These are phyloP conservation scores for Archips crataeganus DNA, from an alignment of 2,888 invertebrate genomes.

Conservation along the genomic window DNA sequence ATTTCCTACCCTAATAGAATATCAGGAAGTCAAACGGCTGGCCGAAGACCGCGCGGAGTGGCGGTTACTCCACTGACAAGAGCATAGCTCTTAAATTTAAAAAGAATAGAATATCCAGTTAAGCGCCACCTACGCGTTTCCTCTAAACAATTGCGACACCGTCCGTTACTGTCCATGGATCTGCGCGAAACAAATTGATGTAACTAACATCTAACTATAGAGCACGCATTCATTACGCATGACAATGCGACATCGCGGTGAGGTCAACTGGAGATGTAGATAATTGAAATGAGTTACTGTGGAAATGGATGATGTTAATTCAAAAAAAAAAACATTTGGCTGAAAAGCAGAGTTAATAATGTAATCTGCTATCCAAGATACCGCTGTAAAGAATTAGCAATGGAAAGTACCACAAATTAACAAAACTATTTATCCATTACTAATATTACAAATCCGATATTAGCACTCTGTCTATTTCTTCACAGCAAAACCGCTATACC, in stretches of 20 bases:
- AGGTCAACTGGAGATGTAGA: conserved; percentile 23
- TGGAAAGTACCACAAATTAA: background rate
- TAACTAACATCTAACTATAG: conserved; percentile 7
- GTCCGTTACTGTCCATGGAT: conserved; percentile 22
- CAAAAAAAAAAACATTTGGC: background rate
- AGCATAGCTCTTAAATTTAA: too few species aligned
- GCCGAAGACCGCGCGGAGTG: too few species aligned
- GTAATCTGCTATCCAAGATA: background rate
- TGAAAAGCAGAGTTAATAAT: background rate
- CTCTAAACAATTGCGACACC: conserved; percentile 35
- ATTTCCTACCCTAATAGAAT: conserved; percentile 15
- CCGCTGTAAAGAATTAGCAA: background rate
- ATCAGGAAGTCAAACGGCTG: too few species aligned
- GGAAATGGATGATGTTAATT: background rate
- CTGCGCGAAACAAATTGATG: conserved; percentile 35
- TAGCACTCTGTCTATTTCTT: too few species aligned
- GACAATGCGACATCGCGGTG: conserved; percentile 21
- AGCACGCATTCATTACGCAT: conserved; percentile 21
- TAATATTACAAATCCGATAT: too few species aligned
- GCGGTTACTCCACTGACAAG: too few species aligned
- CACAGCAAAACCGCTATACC: too few species aligned
- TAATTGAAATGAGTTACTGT: conserved; percentile 15
- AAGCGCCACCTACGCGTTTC: conserved; percentile 30
- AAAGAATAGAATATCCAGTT: conserved; percentile 19
- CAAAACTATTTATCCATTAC: background rate